These are phyloP conservation scores for Liasis olivaceus DNA, from an alignment of 2,797 vertebrate genomes.

Conservation along the genomic window DNA sequence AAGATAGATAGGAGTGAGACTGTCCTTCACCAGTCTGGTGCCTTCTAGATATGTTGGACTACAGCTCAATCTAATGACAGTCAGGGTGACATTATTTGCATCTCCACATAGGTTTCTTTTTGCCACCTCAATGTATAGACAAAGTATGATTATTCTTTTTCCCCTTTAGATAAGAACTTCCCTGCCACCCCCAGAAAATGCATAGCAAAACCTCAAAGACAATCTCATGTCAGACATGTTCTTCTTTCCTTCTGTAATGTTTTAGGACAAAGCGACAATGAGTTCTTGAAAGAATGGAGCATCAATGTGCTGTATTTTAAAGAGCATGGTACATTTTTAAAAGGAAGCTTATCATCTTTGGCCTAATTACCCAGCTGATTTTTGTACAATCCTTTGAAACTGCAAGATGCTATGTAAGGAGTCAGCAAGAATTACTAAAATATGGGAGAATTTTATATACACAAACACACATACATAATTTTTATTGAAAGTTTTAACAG, in stretches of 20 bases:
- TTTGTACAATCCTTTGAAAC: conserved; percentile 43
- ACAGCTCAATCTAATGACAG: neutral
- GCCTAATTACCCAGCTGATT: conserved; percentile 28
- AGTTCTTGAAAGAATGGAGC: conserved; percentile 4
- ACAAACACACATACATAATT: neutral
- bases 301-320: conserved; percentile 7
- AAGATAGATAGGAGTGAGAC: neutral
- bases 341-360: conserved; percentile 26
- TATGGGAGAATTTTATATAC: neutral
- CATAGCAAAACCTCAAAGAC: neutral
- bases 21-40: neutral
- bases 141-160: too few relatives aligned
- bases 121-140: too few relatives aligned
- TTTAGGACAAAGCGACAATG: conserved; percentile 31
- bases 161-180: neutral
- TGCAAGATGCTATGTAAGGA: conserved; percentile 13
- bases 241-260: conserved; percentile 28
- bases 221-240: conserved; percentile 9
- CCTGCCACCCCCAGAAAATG: neutral
- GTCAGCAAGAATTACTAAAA: conserved; percentile 14
- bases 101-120: too few relatives aligned
- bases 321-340: conserved; percentile 25
- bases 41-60: neutral
- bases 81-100: neutral
- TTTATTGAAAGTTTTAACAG: neutral